These are phyloP conservation scores for Tipula vernalis DNA, from an alignment of 2,888 invertebrate genomes.

Conservation along the genomic window DNA sequence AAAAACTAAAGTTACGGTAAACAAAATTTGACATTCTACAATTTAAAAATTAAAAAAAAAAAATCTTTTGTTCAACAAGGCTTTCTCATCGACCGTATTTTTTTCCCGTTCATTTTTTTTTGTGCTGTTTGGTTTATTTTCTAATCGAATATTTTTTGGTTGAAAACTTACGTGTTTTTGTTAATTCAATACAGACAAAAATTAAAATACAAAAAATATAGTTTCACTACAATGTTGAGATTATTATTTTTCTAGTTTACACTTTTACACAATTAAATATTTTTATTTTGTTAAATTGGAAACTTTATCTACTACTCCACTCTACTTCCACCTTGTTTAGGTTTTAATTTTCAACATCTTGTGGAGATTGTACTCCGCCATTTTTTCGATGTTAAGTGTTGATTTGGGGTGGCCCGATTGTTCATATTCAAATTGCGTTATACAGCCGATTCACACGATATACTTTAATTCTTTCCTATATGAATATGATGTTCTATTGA, in stretches of 20 bases:
- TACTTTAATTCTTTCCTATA: too few species aligned
- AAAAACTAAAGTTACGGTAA: not conserved
- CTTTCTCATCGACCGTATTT: not conserved
- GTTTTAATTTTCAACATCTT: not conserved
- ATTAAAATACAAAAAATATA: not conserved
- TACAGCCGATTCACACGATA: not conserved
- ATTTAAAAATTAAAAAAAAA: not conserved
- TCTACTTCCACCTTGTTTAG: not conserved
- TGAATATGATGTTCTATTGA: too few species aligned
- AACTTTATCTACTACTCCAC: not conserved
- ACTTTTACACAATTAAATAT: not conserved
- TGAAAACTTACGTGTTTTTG: not conserved
- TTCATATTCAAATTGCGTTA: too few species aligned
- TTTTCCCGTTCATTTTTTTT: not conserved
- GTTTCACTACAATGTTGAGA: not conserved
- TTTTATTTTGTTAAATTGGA: not conserved
- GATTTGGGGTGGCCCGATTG: not conserved
- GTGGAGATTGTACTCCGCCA: not conserved
- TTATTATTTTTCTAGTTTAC: not conserved
- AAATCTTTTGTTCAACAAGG: constrained; percentile 4
- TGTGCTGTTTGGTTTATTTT: not conserved
- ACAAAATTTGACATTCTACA: not conserved
- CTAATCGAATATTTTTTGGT: not conserved
- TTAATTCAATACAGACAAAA: not conserved
- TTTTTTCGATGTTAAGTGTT: not conserved